Base-by-base conservation (phyloP, 2,113 vertebrate genomes). In the Hemiscyllium ocellatum region DNA sequence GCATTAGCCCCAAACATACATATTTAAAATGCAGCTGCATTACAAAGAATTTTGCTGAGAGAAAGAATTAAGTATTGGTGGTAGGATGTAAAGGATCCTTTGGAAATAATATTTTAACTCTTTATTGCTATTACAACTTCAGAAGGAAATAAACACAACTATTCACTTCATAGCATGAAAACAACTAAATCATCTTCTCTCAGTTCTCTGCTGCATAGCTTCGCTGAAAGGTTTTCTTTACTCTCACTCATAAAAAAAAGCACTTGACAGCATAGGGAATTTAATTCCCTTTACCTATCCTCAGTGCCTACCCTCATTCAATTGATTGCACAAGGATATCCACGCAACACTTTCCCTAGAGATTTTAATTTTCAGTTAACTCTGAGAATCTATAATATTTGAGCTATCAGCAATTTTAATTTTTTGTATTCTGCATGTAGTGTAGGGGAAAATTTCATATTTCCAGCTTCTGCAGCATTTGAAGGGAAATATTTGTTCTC, bases 11-110 rank as follows among this genome's bases (percentile, higher is more conserved):
- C 96, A 94, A 96, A 95, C 78, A 72, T 50, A 72, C 15, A 56
- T 95, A 42, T 96, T 97, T 96, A 96, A 96, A 96, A 76, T 95
- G 76, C 86, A 83, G 78, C 65, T 42, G 24, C 37, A 42, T 70
- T 42, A 47, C 65, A 95, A 95, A 50, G 22, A 95, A 70, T 72
- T 47, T 72, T 95, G 93, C 68, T 47, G 66, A 95, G 20, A 94
- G n/a, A 37, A 69, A 37, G 91, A 65, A 85, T 65, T 66, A 42
- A 50, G 42, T 76, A 37, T 76, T 95, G 50, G 42, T 47, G 47
- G 37, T 52, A 26, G 26, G 94, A 52, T 50, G 42, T 42, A 95
- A 72, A 70, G 24, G 42, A 50, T 50, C 37, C 94, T 5, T 10
- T 33, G 66, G 89, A 15, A 76, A 95, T 52, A 95, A 94, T 17